A percentile compares a stretch with the other conserved stretches of the same genome.
phyloP scores from a whole-genome alignment of 1,140 invertebrate genomes.

The Meloidogyne hapla region DNA sequence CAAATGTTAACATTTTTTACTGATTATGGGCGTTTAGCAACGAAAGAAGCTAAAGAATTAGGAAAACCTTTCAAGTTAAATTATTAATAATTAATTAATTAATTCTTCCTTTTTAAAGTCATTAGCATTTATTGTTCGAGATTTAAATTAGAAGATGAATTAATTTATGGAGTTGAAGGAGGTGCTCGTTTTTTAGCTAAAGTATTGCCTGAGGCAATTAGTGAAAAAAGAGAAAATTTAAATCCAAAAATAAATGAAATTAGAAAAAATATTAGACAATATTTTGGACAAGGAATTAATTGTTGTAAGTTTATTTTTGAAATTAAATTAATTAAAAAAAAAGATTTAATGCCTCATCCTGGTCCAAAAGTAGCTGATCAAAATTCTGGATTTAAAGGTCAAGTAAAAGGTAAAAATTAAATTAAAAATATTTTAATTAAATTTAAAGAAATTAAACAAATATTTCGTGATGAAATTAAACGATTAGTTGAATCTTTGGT shows the following conservation, averaged over 20 bases:
- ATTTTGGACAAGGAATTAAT: slow-evolving; percentile 51
- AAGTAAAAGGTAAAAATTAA: slow-evolving; percentile 56
- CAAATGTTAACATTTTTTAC: slow-evolving; percentile 77
- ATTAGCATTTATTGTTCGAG: slow-evolving; percentile 58
- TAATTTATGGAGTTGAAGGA: slow-evolving; percentile 54
- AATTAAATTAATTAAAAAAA: background rate
- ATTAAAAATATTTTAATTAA: slow-evolving; percentile 9
- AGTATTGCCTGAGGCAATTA: slow-evolving; percentile 29
- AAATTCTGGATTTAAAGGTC: slow-evolving; percentile 51
- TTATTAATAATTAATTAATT: slow-evolving; percentile 15
- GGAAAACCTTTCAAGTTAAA: slow-evolving; percentile 77
- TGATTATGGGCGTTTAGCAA: slow-evolving; percentile 91
- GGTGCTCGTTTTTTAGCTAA: slow-evolving; percentile 49
- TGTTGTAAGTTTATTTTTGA: slow-evolving; percentile 36
- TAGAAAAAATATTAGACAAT: slow-evolving; percentile 52
- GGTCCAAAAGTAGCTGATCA: slow-evolving; percentile 59
- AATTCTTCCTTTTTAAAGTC: slow-evolving; percentile 35
- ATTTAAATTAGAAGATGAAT: slow-evolving; percentile 57
- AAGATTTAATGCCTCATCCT: slow-evolving; percentile 58
- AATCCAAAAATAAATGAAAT: slow-evolving; percentile 35
- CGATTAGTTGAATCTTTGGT: slow-evolving; percentile 54
- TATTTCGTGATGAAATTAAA: slow-evolving; percentile 61
- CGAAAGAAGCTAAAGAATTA: slow-evolving; percentile 75
- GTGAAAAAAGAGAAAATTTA: background rate
- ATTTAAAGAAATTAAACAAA: slow-evolving; percentile 56